Evolutionary conservation across 1,140 invertebrate species (phyloP), one percentile per base, ranked within the genome.

Genomic region (Bradysia coprophila): DNA sequence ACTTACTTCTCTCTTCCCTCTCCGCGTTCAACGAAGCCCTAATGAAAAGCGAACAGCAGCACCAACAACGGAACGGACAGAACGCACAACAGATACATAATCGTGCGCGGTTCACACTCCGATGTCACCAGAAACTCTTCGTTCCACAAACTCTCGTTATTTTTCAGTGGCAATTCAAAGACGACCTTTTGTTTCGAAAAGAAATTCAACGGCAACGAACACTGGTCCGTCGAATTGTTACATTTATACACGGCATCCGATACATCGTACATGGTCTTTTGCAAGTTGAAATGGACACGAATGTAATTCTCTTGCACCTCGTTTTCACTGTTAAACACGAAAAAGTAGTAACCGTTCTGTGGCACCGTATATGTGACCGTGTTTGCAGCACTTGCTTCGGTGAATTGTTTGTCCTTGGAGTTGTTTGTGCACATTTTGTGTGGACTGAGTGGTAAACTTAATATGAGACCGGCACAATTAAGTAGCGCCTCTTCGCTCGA

Each of bases 251-350:
- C 57, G 0, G 70, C 56, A 37, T 65, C 59, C 0, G 69, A 69
- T 0, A 76, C 63, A 49, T 82, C 69, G 53, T 81, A 82, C 3
- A 72, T 64, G 0, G 72, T 77, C 59, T 79, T 80, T 46, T 78
- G 62, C 11, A 85, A 58, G 22, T 78, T 69, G 51, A 84, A 78
- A 32, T 67, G 65, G 5, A 79, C 71, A 11, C 69, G 55, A 22
- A 79, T 64, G 52, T 71, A 79, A 58, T 81, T 78, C 13, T 66
- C 62, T 53, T 79, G 71, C 1, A 81, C 68, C 53, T 85, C 81
- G 51, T 85, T 85, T 53, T 84, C 80, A 13, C 78, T 82, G 51
- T 76, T 81, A 63, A 82, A 83, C 0, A 85, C 76, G 55, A 85
- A 84, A 59, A 84, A 84, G 47, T 84, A 84, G 52, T 82, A 83